Evolutionary conservation across 2,888 invertebrate genomes (phyloP).

Genomic region (Chaetoderma sp.): DNA sequence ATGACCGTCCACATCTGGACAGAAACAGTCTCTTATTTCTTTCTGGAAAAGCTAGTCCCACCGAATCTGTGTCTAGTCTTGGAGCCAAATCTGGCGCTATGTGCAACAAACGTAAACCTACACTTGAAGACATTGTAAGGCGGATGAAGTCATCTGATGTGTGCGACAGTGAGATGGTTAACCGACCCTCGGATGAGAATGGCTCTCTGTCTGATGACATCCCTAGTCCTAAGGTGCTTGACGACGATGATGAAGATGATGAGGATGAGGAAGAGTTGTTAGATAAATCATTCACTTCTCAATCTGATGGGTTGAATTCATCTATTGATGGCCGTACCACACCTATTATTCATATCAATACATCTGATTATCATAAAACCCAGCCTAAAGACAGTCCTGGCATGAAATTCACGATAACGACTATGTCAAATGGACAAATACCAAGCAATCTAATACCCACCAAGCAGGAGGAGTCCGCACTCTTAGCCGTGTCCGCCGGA

Average conservation of each 20-base stretch:
- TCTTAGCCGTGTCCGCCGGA: neutral
- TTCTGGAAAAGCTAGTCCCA: constrained; percentile 37
- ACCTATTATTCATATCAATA: too few species aligned
- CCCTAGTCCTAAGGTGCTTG: too few species aligned
- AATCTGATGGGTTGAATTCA: neutral
- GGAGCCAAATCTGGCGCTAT: constrained; percentile 21
- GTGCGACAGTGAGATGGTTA: constrained; percentile 46
- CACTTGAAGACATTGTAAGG: constrained; percentile 59
- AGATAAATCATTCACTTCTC: constrained; percentile 3
- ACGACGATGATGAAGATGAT: neutral
- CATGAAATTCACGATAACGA: too few species aligned
- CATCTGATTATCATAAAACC: too few species aligned
- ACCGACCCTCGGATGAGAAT: constrained; percentile 1
- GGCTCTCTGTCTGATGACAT: neutral
- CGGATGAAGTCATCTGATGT: constrained; percentile 44
- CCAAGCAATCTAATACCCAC: neutral
- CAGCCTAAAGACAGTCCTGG: too few species aligned
- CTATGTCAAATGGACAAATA: too few species aligned
- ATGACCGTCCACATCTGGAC: too few species aligned
- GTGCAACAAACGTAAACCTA: constrained; percentile 51
- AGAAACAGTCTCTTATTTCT: too few species aligned
- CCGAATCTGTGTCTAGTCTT: constrained; percentile 31
- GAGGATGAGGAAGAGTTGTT: neutral
- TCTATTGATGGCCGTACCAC: neutral
- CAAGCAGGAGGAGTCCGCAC: neutral